Evolutionary conservation across 23 tunicate species (phyloP).

Genomic region (Halocynthia aurantium): DNA sequence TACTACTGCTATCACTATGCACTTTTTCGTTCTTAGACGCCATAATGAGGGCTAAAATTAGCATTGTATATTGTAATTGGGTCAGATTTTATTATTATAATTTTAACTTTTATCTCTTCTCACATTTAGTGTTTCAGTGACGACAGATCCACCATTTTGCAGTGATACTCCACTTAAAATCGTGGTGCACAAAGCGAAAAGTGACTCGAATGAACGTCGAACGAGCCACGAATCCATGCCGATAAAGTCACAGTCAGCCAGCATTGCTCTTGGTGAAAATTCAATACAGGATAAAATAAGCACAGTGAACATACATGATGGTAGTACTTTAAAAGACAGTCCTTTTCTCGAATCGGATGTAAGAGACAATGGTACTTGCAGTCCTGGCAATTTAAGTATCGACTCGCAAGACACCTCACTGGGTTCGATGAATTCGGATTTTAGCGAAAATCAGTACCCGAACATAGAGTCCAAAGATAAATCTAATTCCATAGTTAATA

Average conservation of each 20-base stretch:
- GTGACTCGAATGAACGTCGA: background rate
- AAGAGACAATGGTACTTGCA: background rate
- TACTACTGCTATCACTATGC: no score
- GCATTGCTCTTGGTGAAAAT: background rate
- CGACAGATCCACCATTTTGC: no score
- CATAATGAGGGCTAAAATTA: no score
- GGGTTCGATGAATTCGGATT: conserved; percentile 1
- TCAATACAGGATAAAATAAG: background rate
- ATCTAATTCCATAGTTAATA: background rate
- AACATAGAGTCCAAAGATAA: background rate
- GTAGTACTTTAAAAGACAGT: background rate
- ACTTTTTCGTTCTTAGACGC: no score
- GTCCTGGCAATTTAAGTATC: background rate
- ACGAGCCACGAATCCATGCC: background rate
- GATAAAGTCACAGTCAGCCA: background rate
- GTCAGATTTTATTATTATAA: no score
- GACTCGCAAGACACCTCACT: conserved; percentile 1
- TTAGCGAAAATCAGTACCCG: background rate
- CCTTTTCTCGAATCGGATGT: background rate
- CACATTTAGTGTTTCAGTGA: no score
- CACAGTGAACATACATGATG: no score
- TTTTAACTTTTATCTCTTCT: no score
- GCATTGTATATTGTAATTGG: no score
- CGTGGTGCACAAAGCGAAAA: no score
- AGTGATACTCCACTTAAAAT: no score